Evolutionary conservation across 2,113 vertebrate genomes (phyloP), one percentile per base, ranked within the genome.

Genomic region (Gallinago undulata): DNA sequence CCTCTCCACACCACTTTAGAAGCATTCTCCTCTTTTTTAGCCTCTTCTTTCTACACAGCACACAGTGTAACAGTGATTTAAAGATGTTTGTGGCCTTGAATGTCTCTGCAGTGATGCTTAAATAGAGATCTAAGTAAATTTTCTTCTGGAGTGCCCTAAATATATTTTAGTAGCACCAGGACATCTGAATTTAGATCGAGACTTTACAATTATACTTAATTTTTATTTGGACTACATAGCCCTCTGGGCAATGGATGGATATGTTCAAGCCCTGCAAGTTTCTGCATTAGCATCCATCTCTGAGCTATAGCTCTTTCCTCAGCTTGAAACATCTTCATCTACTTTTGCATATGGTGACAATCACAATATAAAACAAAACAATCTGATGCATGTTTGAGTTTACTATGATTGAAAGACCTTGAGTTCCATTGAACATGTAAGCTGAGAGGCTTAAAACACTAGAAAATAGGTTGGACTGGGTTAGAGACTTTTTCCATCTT

Each of bases 231-330:
- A 41, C 2, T 70, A 11, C 30, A 11, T 18, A 81, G 33, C 7
- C 19, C 16, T 69, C 50, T 45, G 43, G 37, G 48, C 66, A 75
- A 48, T 3, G 51, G 25, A 43, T 59, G 11, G 12, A 24, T 31
- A 35, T 0, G 0, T 56, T 73, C n/a, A 84, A 73, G 9, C 22
- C 5, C 7, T 28, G 30, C 16, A 62, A 1, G 5, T 56, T 87
- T 68, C 47, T 81, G 30, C 19, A 24, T 69, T 57, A 69, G 4
- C 30, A 37, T 62, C 35, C 15, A 9, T 33, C 4, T 66, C 18
- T 53, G 43, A 77, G 9, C 31, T 64, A 6, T 19, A 79, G 5
- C 8, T 66, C 47, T 82, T 79, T 47, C 35, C 27, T 89, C 7
- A 25, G 35, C 41, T 25, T 72, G 7, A 93, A 6, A 76, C 13